Conservation (phyloP, 2,113 vertebrate genomes). For the Gasterosteus aculeatus region DNA sequence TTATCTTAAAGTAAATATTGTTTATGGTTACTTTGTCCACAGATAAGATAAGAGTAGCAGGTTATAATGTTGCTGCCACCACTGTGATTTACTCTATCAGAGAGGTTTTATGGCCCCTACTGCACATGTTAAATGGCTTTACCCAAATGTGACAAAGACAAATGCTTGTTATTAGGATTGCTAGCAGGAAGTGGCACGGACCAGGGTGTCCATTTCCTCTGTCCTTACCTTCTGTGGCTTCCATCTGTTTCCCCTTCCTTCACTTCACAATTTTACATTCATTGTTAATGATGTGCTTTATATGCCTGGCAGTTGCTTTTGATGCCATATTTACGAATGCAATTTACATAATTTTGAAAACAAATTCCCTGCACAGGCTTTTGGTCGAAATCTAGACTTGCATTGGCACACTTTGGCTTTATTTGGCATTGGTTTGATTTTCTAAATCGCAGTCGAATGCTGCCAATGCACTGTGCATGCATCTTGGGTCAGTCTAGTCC, state of each 20-base stretch:
- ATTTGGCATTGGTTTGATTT: conserved; percentile 50
- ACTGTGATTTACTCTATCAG: background rate
- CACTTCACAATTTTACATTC: conserved; percentile 64
- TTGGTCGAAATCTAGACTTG: conserved; percentile 29
- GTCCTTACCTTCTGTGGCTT: conserved; percentile 70
- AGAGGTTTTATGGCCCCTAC: background rate
- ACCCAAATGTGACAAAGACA: conserved; percentile 29
- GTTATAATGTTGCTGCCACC: background rate
- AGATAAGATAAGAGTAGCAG: background rate
- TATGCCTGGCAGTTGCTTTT: conserved; percentile 35
- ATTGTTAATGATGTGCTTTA: conserved; percentile 50
- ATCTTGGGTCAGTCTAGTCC: conserved; percentile 54
- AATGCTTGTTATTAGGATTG: conserved; percentile 17
- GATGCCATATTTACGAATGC: conserved; percentile 52
- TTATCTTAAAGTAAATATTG: background rate
- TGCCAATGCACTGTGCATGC: conserved; percentile 55
- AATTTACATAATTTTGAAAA: conserved; percentile 62
- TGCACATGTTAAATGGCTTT: conserved; percentile 9
- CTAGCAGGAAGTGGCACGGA: conserved; percentile 30
- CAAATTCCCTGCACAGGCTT: conserved; percentile 38
- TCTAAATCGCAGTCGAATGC: conserved; percentile 10
- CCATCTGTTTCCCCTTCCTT: conserved; percentile 70
- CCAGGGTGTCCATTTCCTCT: conserved; percentile 55
- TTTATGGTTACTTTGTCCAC: background rate
- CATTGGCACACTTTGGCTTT: conserved; percentile 43